Evolutionary conservation across 1,140 invertebrate species (phyloP).

Genomic region (Drosophila arizonae): DNA sequence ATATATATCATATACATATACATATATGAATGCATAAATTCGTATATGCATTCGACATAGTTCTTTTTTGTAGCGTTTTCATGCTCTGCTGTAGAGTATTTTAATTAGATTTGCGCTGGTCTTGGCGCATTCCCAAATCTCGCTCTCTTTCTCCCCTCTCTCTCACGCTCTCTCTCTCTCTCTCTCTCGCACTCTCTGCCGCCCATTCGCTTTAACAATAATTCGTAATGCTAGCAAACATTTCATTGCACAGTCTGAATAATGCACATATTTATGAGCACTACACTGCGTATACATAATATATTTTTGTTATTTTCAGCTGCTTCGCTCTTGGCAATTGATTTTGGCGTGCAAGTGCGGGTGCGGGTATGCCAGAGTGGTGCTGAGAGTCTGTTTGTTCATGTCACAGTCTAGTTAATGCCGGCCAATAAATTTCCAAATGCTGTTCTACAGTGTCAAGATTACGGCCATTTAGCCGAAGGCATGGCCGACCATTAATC

Average conservation of each 20-base stretch:
- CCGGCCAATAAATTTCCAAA: slow-evolving; percentile 65
- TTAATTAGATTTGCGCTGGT: background rate
- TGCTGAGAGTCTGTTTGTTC: background rate
- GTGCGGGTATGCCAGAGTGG: too few species aligned
- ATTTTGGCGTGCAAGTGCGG: slow-evolving; percentile 9
- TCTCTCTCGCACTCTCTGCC: too few species aligned
- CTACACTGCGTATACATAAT: slow-evolving; percentile 56
- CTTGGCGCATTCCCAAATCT: background rate
- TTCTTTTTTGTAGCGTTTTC: too few species aligned
- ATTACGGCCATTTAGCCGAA: slow-evolving; percentile 59
- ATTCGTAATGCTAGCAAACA: slow-evolving; percentile 15
- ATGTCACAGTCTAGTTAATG: slow-evolving; percentile 48
- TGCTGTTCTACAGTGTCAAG: slow-evolving; percentile 63
- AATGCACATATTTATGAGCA: slow-evolving; percentile 64
- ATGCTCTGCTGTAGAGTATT: background rate
- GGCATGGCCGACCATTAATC: slow-evolving; percentile 52
- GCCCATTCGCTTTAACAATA: slow-evolving; percentile 2
- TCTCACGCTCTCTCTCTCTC: background rate
- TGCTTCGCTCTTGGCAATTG: slow-evolving; percentile 21
- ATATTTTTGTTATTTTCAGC: slow-evolving; percentile 23
- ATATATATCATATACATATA: too few species aligned
- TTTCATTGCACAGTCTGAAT: slow-evolving; percentile 36
- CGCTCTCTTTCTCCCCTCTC: background rate
- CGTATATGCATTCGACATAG: too few species aligned
- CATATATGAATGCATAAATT: too few species aligned